Conservation (phyloP, 2,797 vertebrate genomes). For the Mionectes olivaceus region DNA sequence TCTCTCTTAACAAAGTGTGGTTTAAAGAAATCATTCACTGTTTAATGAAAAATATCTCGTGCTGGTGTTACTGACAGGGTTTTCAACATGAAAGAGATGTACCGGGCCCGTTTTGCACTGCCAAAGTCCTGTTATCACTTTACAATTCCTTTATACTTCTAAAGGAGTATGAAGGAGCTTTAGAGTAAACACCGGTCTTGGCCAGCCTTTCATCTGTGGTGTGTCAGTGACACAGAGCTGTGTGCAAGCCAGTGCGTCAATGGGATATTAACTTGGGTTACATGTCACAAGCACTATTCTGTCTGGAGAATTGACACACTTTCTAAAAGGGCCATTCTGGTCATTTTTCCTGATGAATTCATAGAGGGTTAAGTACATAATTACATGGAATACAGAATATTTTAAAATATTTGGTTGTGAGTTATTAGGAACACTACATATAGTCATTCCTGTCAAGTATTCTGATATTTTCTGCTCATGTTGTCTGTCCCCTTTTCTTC, state of each 20-base stretch:
- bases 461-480: background rate
- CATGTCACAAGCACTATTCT: background rate
- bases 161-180: background rate
- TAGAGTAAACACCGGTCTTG: constrained; percentile 13
- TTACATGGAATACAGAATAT: background rate
- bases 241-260: background rate
- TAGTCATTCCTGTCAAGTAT: background rate
- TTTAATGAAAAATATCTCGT: background rate
- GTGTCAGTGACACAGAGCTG: background rate
- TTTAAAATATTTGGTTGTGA: background rate
- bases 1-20: background rate
- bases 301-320: background rate
- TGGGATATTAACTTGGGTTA: background rate
- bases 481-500: background rate
- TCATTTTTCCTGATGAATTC: background rate
- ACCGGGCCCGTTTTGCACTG: background rate
- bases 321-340: background rate
- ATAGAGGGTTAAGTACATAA: background rate
- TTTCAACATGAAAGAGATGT: constrained; percentile 10
- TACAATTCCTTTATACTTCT: background rate
- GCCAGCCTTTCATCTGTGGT: constrained; percentile 14
- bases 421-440: background rate
- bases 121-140: constrained; percentile 45
- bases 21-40: background rate
- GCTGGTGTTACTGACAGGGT: constrained; percentile 5